Evolutionary conservation across 2,797 vertebrate species (phyloP).

Genomic region (Apogon hyalosoma): DNA sequence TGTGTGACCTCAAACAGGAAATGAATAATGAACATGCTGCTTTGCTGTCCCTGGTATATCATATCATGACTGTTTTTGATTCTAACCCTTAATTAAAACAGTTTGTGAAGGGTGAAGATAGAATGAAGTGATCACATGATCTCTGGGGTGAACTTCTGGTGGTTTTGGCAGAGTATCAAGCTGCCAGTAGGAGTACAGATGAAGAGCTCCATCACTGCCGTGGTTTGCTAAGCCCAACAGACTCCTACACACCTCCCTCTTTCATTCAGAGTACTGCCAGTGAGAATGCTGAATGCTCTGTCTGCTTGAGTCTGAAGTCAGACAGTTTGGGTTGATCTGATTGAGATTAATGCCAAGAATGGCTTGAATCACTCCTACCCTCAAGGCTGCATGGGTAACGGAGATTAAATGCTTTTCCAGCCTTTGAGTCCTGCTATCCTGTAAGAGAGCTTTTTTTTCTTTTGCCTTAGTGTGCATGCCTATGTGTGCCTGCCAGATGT

Average conservation of each 20-base stretch:
- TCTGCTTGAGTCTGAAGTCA: constrained; percentile 59
- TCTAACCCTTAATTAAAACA: background rate
- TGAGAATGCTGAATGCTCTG: constrained; percentile 40
- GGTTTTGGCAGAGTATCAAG: constrained; percentile 39
- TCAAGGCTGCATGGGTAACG: constrained; percentile 58
- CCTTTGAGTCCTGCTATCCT: constrained; percentile 46
- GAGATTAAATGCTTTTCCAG: constrained; percentile 73
- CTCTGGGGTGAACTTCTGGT: constrained; percentile 43
- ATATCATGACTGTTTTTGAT: too few relatives aligned
- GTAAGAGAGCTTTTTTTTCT: constrained; percentile 18
- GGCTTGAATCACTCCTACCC: constrained; percentile 55
- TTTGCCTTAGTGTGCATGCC: background rate
- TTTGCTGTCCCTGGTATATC: too few relatives aligned
- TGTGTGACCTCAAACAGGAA: too few relatives aligned
- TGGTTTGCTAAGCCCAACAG: constrained; percentile 43
- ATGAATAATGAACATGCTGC: too few relatives aligned
- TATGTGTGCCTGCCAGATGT: constrained; percentile 58
- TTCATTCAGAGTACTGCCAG: constrained; percentile 30
- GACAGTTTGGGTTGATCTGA: constrained; percentile 61
- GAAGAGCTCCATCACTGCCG: constrained; percentile 69
- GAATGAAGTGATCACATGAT: constrained; percentile 38
- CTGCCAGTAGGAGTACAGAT: constrained; percentile 51
- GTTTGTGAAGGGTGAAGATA: constrained; percentile 27
- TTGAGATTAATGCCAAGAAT: constrained; percentile 74
- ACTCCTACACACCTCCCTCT: constrained; percentile 39